Evolutionary conservation across 1,140 invertebrate genomes (phyloP), one percentile per base, ranked within the genome.

Genomic region (Nephotettix cincticeps): DNA sequence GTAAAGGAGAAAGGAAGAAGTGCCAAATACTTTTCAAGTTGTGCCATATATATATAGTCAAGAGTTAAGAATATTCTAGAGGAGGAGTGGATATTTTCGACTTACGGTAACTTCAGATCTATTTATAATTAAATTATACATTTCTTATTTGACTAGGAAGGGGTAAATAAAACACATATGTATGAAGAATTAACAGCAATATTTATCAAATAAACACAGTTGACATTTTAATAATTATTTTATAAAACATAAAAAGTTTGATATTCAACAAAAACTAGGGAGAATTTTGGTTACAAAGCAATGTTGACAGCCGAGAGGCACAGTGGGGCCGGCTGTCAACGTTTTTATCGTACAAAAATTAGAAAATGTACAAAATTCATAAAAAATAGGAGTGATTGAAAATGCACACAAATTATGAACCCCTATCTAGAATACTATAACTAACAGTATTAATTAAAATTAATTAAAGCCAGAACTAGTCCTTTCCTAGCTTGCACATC

Each of bases 151-250:
- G n/a, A n/a, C n/a, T n/a, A n/a, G n/a, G n/a, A n/a, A n/a, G n/a
- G n/a, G n/a, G n/a, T n/a, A n/a, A 61, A 27, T 27, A 27, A 61
- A 61, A 61, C 56, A 2, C 56, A 51, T 27, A 61, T 9, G 13
- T 61, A 61, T 70, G 69, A 70, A 70, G 69, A 70, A 70, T 70
- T 70, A 70, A 70, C 69, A 70, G 69, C 69, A 70, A 70, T 70
- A 70, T 70, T 70, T 70, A 70, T 70, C 69, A 70, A 70, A 70
- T 70, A 70, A 70, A 70, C 69, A 70, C 69, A 70, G 69, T 70
- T 70, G 58, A 70, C 69, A 70, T 70, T 70, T 70, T 43, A 47
- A 64, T 70, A 63, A 64, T 70, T 70, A 64, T 65, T 70, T 64
- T 70, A 70, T 58, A 70, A 70, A 70, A 70, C 69, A 70, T 70